These are phyloP conservation scores for Sinhomidia bicolor DNA, from an alignment of 2,888 invertebrate species.

Conservation along the genomic window DNA sequence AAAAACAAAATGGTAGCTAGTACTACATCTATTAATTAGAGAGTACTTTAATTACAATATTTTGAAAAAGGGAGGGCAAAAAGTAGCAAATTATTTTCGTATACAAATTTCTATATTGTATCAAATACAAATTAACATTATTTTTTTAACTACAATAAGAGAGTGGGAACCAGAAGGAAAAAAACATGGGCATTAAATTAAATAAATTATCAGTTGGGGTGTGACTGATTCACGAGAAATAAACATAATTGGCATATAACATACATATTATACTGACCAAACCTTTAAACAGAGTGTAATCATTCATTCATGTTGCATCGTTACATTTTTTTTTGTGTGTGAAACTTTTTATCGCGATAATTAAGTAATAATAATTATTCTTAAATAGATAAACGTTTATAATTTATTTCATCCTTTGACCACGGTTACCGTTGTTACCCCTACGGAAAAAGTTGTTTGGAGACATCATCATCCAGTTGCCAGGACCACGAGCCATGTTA, in stretches of 20 bases:
- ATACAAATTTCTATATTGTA: no score
- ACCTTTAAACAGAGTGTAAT: not conserved
- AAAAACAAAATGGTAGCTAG: no score
- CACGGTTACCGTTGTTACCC: slow-evolving; percentile 27
- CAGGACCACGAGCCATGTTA: slow-evolving; percentile 53
- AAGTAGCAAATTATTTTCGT: no score
- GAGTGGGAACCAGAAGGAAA: no score
- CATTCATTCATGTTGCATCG: not conserved
- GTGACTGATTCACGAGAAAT: not conserved
- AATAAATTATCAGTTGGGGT: not conserved
- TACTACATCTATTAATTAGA: no score
- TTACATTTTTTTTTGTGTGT: no score
- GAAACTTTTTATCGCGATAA: not conserved
- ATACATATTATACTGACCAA: no score
- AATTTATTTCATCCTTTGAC: slow-evolving; percentile 51
- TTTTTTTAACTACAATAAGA: no score
- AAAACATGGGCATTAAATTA: not conserved
- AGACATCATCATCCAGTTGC: slow-evolving; percentile 59
- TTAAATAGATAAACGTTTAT: not conserved
- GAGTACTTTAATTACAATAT: no score
- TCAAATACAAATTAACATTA: no score
- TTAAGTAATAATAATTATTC: not conserved
- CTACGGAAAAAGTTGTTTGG: slow-evolving; percentile 41
- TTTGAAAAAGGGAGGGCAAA: not conserved
- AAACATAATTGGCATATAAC: no score